Conservation (phyloP, 1,140 invertebrate species). For the Lysiphlebus fabarum region DNA sequence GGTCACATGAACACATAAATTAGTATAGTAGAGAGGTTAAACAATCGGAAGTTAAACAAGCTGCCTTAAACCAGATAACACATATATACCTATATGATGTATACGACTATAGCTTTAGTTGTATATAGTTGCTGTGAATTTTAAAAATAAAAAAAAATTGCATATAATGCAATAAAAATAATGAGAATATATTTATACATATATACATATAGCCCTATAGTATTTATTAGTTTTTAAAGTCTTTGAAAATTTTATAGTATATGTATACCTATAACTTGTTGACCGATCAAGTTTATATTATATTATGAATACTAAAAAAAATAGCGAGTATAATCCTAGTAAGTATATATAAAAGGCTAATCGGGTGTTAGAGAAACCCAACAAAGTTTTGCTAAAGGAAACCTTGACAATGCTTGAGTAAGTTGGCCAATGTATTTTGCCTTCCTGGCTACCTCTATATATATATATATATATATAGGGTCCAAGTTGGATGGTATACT, state of each 20-base stretch:
- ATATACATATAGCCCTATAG: no score
- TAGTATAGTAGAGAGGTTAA: constrained; percentile 26
- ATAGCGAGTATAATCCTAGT: constrained; percentile 11
- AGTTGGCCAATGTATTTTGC: not conserved
- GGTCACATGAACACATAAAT: constrained; percentile 33
- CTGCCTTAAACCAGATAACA: constrained; percentile 44
- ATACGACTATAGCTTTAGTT: no score
- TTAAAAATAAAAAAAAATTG: no score
- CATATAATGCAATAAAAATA: no score
- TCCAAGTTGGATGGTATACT: no score
- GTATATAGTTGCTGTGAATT: no score
- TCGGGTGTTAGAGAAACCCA: constrained; percentile 14
- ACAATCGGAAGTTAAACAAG: constrained; percentile 52
- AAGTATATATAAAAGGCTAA: constrained; percentile 13
- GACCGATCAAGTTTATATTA: constrained; percentile 1
- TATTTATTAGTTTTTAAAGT: no score
- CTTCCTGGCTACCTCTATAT: not conserved
- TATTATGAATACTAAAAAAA: not conserved
- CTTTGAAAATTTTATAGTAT: no score
- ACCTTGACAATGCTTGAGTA: constrained; percentile 37
- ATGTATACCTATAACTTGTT: no score
- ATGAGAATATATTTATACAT: no score
- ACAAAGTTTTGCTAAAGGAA: constrained; percentile 27
- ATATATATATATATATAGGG: no score
- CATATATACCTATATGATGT: no score